Evolutionary conservation across 2,113 vertebrate genomes (phyloP), one percentile per base, ranked within the genome.

Genomic region (Cariama cristata): DNA sequence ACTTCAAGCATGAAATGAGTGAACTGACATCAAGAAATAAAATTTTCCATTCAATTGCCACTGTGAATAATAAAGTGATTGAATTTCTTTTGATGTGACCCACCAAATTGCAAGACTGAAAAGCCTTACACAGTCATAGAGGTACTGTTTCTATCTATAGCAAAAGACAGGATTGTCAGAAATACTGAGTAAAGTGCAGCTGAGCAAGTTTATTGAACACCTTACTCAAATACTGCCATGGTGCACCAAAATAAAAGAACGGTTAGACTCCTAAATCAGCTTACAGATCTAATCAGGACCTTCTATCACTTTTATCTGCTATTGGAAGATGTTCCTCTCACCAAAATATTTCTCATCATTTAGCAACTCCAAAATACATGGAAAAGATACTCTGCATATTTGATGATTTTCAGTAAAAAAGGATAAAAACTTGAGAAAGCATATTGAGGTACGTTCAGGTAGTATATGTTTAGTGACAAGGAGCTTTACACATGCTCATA

Each of bases 1-100:
- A 86, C 40, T 92, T 96, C 66, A 90, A 92, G 79, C 86, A 73
- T 88, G 82, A 90, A 95, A 96, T 82, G 71, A 93, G 35, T 38
- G 67, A 92, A 90, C 42, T 85, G 66, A 93, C 77, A 95, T 90
- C 17, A 95, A 85, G 73, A 93, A 94, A 94, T 85, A 90, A 91
- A 93, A 55, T 91, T 95, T 84, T 87, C 64, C 42, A 59, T 95
- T 94, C 81, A 92, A 23, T 42, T 94, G 40, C 32, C 26, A 24
- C 62, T 79, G 66, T 89, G 87, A 93, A 96, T 92, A 92, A 88
- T 71, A 85, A 96, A 90, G 44, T 52, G 56, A 90, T 56, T 33
- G 28, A 90, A 67, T 90, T 82, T 79, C 66, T 90, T 95, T 95
- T 93, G 73, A 89, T 94, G 52, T 92, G 33, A 90, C 45, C 26